These are phyloP conservation scores for Clamator glandarius DNA, from an alignment of 2,797 vertebrate genomes.

Conservation along the genomic window DNA sequence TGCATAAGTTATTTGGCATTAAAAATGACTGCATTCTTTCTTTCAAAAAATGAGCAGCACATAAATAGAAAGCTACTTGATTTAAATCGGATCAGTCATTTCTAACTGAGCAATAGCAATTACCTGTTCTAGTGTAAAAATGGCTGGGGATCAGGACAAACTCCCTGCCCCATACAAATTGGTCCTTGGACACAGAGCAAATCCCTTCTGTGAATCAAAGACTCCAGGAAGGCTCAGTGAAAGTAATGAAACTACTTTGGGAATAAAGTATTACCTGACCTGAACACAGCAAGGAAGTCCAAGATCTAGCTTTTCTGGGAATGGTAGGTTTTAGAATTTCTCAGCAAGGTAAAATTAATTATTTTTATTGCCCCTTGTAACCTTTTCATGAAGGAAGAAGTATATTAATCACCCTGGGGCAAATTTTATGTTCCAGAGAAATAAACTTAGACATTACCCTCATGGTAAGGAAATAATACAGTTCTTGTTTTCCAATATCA, in stretches of 20 bases:
- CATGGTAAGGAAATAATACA: not conserved
- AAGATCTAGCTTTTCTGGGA: not conserved
- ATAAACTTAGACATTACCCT: not conserved
- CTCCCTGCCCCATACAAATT: not conserved
- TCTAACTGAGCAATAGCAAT: not conserved
- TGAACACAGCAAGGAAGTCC: not conserved
- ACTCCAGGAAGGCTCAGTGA: not conserved
- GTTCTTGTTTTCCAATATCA: not conserved
- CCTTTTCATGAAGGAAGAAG: not conserved
- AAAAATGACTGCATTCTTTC: not conserved
- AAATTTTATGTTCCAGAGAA: not conserved
- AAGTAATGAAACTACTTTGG: not conserved
- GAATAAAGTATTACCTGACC: not conserved
- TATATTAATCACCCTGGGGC: not conserved
- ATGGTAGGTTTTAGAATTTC: not conserved
- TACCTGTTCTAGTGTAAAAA: not conserved
- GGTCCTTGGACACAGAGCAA: not conserved
- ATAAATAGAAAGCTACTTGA: not conserved
- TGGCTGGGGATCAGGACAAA: not conserved
- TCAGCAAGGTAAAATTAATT: not conserved
- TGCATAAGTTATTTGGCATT: conserved; percentile 9
- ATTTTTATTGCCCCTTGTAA: conserved; percentile 7
- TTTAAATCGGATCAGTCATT: not conserved
- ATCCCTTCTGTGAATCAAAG: not conserved
- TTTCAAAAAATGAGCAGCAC: not conserved